Conservation (phyloP, 2,113 vertebrate species). For the Podocnemis expansa region DNA sequence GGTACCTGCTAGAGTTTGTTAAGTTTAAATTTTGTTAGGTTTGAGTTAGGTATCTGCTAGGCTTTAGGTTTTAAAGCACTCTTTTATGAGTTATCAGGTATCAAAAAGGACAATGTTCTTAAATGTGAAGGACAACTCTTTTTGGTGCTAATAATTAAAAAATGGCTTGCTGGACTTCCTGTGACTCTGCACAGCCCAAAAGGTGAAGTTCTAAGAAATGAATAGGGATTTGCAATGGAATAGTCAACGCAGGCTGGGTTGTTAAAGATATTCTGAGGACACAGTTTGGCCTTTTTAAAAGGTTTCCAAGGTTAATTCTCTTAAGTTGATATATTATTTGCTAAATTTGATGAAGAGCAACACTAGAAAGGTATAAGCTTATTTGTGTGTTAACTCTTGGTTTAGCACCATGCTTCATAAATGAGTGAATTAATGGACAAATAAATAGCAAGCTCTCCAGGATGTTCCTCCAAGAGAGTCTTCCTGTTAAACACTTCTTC, state of each 20-base stretch:
- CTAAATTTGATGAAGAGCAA: conserved; percentile 7
- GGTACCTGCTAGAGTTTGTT: not conserved
- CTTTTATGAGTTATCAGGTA: not conserved
- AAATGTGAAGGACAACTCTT: not conserved
- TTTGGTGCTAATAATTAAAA: not conserved
- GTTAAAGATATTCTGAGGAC: not conserved
- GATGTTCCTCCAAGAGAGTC: conserved; percentile 30
- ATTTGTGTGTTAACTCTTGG: conserved; percentile 31
- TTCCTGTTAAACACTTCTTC: conserved; percentile 23
- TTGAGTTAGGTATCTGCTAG: too few relatives aligned
- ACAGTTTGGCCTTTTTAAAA: conserved; percentile 34
- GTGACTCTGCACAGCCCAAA: conserved; percentile 5
- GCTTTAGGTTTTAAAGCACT: not conserved
- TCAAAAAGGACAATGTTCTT: not conserved
- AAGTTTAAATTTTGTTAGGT: too few relatives aligned
- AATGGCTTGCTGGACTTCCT: not conserved
- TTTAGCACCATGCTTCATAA: not conserved
- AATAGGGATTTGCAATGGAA: not conserved
- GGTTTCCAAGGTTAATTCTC: conserved; percentile 36
- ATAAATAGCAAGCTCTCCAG: conserved; percentile 12
- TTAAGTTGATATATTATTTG: conserved; percentile 27
- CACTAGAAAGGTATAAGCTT: conserved; percentile 8
- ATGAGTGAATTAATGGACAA: conserved; percentile 40
- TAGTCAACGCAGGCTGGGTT: not conserved
- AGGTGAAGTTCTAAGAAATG: not conserved